Evolutionary conservation across 2,113 vertebrate species (phyloP).

Genomic region (Leptosomus discolor): DNA sequence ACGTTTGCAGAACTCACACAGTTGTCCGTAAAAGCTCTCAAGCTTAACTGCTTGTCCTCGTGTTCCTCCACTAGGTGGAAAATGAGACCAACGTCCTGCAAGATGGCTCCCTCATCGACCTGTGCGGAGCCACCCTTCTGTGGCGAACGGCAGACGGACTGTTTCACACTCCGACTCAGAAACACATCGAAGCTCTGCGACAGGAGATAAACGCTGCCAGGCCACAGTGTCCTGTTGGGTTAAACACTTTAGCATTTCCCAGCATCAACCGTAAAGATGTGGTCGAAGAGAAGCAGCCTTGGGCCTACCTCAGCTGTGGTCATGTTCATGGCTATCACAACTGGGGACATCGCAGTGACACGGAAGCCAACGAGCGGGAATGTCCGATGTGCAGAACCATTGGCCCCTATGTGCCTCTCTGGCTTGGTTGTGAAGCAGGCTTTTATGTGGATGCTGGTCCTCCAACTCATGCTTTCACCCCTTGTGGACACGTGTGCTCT

Average conservation of each 20-base stretch:
- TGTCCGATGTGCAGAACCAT: conserved; percentile 96
- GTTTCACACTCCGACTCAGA: conserved; percentile 92
- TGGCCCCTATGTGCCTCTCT: conserved; percentile 94
- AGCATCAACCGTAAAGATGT: conserved; percentile 93
- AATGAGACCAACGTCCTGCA: conserved; percentile 92
- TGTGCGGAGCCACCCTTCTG: conserved; percentile 93
- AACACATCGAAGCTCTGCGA: conserved; percentile 94
- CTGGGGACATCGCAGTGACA: conserved; percentile 95
- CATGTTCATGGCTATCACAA: conserved; percentile 97
- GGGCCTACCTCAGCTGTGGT: conserved; percentile 94
- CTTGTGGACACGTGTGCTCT: conserved; percentile 96
- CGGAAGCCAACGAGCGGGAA: conserved; percentile 88
- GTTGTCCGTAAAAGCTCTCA: neutral
- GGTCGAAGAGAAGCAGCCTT: conserved; percentile 96
- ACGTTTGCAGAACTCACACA: accelerated
- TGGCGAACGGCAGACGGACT: conserved; percentile 96
- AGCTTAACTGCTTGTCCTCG: neutral
- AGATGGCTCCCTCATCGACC: conserved; percentile 94
- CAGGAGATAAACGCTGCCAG: conserved; percentile 95
- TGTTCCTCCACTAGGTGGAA: conserved; percentile 80
- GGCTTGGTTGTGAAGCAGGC: conserved; percentile 94
- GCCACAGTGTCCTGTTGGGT: conserved; percentile 94
- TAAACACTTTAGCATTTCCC: conserved; percentile 96
- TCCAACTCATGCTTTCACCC: conserved; percentile 91
- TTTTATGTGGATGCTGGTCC: conserved; percentile 96